Base-by-base conservation (phyloP, 2,888 invertebrate genomes). In the Ferrisia virgata region DNA sequence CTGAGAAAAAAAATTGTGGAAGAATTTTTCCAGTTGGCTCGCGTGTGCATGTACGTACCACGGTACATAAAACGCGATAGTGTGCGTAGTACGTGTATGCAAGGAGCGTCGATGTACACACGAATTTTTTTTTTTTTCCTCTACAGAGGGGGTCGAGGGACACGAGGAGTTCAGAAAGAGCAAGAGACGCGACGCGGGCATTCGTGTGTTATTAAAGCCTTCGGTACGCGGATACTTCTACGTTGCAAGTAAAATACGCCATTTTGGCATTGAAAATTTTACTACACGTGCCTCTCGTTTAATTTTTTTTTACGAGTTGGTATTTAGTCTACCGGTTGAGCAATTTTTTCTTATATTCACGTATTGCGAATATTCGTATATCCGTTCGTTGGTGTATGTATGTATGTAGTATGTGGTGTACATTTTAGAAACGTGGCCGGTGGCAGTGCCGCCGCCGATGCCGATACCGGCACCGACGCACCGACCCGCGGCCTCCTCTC, bases 211-310 rank as follows among this genome's bases (percentile, higher is more conserved):
- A 64, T 64, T 64, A 64, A 64, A 64, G 58, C 58, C 58, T 64
- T 64, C 58, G 58, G 58, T 64, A 64, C 58, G 58, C 58, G 58
- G 58, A 64, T 64, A 64, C 39, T 79, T 79, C 40, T 39, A 43
- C 79, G 25, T 39, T 79, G 25, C 58, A 82, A 82, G 82, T 53
- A 69, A 82, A 82, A 64, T 64, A 64, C 82, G 82, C 82, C 82
- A 82, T 82, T 82, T 82, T 82, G 82, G 82, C 82, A 82, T 82
- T 82, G 82, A 82, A 82, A 82, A 82, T 82, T 82, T 82, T 64
- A 58, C 36, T 69, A 82, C 82, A 82, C 82, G 82, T 82, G 82
- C 82, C 82, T 82, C 82, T 64, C 58, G 64, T 82, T 82, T 69
- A 82, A 82, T 82, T 82, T 82, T 81, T 82, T 81, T 82, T 82